phyloP scores from a whole-genome alignment of 2,113 vertebrate genomes.

The Rousettus leschenaultii region DNA sequence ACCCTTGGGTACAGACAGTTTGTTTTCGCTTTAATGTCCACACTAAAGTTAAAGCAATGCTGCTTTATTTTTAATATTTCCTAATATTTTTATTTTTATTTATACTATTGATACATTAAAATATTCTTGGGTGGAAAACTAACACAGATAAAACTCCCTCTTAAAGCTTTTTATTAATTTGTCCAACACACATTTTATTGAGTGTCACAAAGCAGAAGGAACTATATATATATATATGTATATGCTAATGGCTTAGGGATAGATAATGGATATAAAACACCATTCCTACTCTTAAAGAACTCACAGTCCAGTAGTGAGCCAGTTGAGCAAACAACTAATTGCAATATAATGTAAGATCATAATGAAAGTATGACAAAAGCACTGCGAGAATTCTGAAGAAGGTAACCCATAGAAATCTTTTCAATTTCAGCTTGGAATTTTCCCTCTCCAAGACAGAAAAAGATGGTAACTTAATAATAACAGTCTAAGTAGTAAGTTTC shows the following conservation, averaged over 20 bases:
- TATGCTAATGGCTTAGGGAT: no score
- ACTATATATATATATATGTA: background rate
- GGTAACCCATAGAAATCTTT: background rate
- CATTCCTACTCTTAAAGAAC: background rate
- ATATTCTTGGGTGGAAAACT: background rate
- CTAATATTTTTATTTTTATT: background rate
- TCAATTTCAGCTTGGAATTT: background rate
- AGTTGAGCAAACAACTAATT: background rate
- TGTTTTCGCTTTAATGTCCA: background rate
- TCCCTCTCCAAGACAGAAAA: background rate
- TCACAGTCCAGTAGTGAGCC: background rate
- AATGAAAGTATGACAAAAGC: background rate
- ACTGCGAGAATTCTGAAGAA: background rate
- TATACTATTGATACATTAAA: background rate
- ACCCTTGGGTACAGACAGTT: background rate
- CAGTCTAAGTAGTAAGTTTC: background rate
- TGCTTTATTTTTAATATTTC: background rate
- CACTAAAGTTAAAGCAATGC: background rate
- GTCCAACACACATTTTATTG: background rate
- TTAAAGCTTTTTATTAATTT: background rate
- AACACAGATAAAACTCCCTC: background rate
- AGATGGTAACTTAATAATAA: background rate
- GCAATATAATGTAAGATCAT: background rate
- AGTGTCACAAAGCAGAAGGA: background rate
- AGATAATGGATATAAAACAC: background rate